Conservation (phyloP, 2,113 vertebrate species). For the Amblyornis subalaris region DNA sequence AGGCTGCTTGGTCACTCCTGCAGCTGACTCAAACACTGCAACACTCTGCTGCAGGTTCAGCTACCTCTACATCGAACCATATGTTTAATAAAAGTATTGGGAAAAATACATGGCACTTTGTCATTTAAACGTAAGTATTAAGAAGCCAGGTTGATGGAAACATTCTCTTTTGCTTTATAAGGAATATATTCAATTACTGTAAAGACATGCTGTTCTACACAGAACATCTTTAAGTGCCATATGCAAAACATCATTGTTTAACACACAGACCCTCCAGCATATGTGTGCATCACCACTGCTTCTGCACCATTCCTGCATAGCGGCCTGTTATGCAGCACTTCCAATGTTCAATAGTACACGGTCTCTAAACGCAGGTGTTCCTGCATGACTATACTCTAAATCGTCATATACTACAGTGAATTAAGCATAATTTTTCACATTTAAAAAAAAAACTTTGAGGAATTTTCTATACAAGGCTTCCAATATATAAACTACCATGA, state of each 20-base stretch:
- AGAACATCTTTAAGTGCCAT: neutral
- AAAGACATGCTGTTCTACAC: neutral
- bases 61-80: no score
- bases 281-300: neutral
- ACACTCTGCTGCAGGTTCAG: no score
- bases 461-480: neutral
- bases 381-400: neutral
- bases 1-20: no score
- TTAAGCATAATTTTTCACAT: neutral
- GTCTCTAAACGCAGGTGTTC: neutral
- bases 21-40: no score
- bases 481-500: neutral
- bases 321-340: neutral
- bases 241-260: neutral
- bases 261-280: rapidly evolving
- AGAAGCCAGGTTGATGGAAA: neutral
- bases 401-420: neutral
- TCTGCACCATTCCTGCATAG: neutral
- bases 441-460: neutral
- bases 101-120: neutral
- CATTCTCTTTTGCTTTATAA: neutral
- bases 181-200: neutral
- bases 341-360: neutral
- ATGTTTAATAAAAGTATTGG: neutral
- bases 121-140: neutral